phyloP scores from a whole-genome alignment of 37 sponge, comb jelly and placozoan species.

The Beroe forskalii region DNA sequence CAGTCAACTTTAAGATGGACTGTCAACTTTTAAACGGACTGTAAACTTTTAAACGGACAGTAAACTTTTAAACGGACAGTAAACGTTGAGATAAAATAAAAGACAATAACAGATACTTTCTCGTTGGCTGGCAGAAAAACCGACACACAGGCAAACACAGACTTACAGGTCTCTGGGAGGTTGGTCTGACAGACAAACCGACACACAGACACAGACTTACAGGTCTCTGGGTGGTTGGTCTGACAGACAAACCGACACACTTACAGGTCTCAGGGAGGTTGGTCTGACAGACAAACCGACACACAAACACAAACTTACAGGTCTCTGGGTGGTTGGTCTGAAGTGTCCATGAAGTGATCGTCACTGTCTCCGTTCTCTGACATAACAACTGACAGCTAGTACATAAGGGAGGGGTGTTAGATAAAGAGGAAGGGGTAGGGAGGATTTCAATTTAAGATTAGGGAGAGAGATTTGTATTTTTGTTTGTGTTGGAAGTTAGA shows the following conservation, averaged over 20 bases:
- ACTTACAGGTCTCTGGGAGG: not conserved
- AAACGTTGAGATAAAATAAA: too few species aligned
- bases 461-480: too few species aligned
- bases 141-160: not conserved
- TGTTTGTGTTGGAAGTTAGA: too few species aligned
- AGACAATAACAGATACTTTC: too few species aligned
- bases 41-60: too few species aligned
- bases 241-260: not conserved
- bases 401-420: too few species aligned
- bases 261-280: not conserved
- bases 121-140: too few species aligned
- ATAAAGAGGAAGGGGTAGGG: too few species aligned
- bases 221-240: not conserved
- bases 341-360: slow-evolving; percentile 20
- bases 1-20: too few species aligned
- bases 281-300: not conserved
- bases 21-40: too few species aligned
- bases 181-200: not conserved
- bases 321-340: not conserved
- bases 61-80: too few species aligned
- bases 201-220: not conserved
- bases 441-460: too few species aligned
- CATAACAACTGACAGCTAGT: not conserved
- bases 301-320: not conserved
- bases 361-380: not conserved